Base-by-base conservation (phyloP, 2,113 vertebrate species). In the Upupa epops region DNA sequence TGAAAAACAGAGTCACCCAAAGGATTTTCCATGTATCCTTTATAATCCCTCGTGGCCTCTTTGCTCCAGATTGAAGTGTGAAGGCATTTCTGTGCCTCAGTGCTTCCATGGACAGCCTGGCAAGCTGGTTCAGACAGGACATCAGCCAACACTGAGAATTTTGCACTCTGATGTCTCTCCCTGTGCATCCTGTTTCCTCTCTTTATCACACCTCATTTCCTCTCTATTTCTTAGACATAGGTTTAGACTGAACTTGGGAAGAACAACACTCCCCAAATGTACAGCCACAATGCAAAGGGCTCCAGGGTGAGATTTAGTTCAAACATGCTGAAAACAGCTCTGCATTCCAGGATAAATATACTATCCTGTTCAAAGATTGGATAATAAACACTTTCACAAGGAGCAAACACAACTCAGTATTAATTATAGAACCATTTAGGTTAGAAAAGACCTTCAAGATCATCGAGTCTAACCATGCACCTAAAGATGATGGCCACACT, bases 121-220 rank as follows among this genome's bases (percentile, higher is more conserved):
- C 54, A 66, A 40, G 51, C 0, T 3, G n/a, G 40, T 71, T 71
- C 6, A 5, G 63, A 65, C 61, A 51, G 4, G n/a, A 2, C 37
- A 59, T 29, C 32, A 64, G 59, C 32, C 34, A 88, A 31, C 34
- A 55, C 11, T 13, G 55, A 81, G 34, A 45, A 60, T 51, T 88
- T 64, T 0, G 0, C 22, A 22, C 18, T 73, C 65, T 88, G 37
- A 36, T 6, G 4, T 56, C 25, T 36, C 13, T 59, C 22, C 16
- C 17, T 11, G 7, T 31, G 29, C 13, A 34, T 7, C 34, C 25
- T 0, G 0, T 56, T 65, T 52, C 18, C n/a, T 61, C 16, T 45
- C 45, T 78, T 46, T 59, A 42, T 59, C 83, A 70, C 46, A 25
- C 19, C 34, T 31, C 14, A 2, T 29, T 73, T 82, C 32, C 29